Conservation (phyloP, 1,140 invertebrate genomes). For the Pogonus chalceus region DNA sequence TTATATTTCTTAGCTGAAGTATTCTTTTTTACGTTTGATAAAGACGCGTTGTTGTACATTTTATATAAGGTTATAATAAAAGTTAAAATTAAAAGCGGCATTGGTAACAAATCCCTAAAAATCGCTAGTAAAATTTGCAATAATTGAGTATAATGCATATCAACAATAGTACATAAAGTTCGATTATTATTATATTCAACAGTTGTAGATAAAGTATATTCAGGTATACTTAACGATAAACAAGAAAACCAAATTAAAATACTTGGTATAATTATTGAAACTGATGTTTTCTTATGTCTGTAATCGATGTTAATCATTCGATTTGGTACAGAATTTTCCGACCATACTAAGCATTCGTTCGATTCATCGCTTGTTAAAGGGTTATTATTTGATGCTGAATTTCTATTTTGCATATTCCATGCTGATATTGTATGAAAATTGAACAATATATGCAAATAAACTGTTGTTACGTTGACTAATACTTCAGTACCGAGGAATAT, state of each 20-base stretch:
- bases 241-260: conserved; percentile 44
- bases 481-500: conserved; percentile 40
- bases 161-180: conserved; percentile 25
- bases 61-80: conserved; percentile 24
- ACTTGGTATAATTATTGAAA: conserved; percentile 38
- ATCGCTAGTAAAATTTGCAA: conserved; percentile 24
- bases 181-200: conserved; percentile 21
- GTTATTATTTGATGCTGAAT: conserved; percentile 24
- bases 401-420: conserved; percentile 32
- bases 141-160: conserved; percentile 22
- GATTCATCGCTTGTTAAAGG: conserved; percentile 36
- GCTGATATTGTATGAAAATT: conserved; percentile 44
- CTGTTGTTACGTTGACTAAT: conserved; percentile 38
- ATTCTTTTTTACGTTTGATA: conserved; percentile 21
- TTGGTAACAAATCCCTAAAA: conserved; percentile 25
- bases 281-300: conserved; percentile 29
- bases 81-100: conserved; percentile 21
- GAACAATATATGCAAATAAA: conserved; percentile 41
- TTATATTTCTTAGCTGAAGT: conserved; percentile 23
- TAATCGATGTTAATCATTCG: conserved; percentile 40
- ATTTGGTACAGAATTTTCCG: conserved; percentile 34
- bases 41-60: conserved; percentile 16
- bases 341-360: conserved; percentile 37
- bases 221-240: conserved; percentile 43
- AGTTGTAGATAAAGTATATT: conserved; percentile 32